Evolutionary conservation across 2,888 invertebrate species (phyloP), one percentile per base, ranked within the genome.

Genomic region (Dryococelus australis): DNA sequence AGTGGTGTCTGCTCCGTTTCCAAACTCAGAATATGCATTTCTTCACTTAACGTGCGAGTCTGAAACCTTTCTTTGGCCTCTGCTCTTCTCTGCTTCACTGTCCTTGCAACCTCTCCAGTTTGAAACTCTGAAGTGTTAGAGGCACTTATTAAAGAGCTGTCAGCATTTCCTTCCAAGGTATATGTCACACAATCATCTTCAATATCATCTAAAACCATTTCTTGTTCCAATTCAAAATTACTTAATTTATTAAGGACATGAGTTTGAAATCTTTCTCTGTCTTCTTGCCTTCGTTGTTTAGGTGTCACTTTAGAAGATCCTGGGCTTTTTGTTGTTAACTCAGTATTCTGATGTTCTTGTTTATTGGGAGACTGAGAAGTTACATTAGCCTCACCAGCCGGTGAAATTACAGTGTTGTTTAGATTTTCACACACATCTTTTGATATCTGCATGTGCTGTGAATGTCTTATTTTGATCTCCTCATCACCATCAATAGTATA

Each of bases 41-140:
- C 88, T 87, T 92, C 94, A 80, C 92, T 94, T 28, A 96, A 92
- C 0, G 96, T 96, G 90, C 95, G 94, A 3, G 97, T 97, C 90
- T 95, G 94, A 91, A 96, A 97, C 86, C 97, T 93, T 85, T 97
- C 97, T 10, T 95, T 95, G 91, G 96, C 95, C 89, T 95, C 95
- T 20, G 93, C 91, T 26, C 95, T 93, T 90, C 94, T 94, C 90
- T 94, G 95, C 91, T 94, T 94, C 89, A 93, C 92, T 0, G 93
- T 93, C 90, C 93, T 93, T 90, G 93, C 94, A 5, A 93, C 93
- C 13, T 93, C 90, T 0, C 43, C 47, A 78, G 27, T 35, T 35
- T 65, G 51, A 20, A 28, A 26, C 78, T 79, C 86, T 20, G 86
- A 12, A 53, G 84, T 43, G 26, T 53, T 43, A 89, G 0, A 87